Evolutionary conservation across 2,797 vertebrate species (phyloP).

Genomic region (Numenius phaeopus): DNA sequence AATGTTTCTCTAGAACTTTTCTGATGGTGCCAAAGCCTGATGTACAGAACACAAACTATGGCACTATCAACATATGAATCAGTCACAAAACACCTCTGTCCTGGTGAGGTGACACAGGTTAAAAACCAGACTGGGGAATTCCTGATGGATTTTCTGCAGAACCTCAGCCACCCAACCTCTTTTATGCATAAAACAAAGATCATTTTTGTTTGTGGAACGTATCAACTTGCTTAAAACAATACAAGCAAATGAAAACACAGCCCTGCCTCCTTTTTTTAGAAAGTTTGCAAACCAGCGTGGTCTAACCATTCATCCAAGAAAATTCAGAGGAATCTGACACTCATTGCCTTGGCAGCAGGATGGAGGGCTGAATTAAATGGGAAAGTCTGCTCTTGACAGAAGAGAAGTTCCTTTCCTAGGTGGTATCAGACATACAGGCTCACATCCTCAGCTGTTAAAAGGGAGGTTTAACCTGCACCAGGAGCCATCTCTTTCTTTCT

Average conservation of each 20-base stretch:
- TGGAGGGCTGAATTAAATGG: neutral
- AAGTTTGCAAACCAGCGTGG: neutral
- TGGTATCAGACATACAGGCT: neutral
- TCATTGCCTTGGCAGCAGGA: neutral
- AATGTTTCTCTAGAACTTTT: neutral
- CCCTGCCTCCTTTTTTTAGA: neutral
- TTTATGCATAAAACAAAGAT: neutral
- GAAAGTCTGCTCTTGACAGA: neutral
- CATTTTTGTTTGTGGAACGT: neutral
- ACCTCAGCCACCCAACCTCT: neutral
- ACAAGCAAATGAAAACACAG: neutral
- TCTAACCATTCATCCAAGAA: neutral
- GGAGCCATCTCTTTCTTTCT: neutral
- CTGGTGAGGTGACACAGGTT: neutral
- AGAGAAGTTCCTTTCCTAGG: neutral
- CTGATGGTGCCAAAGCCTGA: neutral
- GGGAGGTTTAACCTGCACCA: neutral
- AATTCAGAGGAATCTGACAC: conserved; percentile 10
- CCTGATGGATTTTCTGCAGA: neutral
- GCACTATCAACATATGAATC: neutral
- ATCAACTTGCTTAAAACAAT: conserved; percentile 40
- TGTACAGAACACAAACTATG: neutral
- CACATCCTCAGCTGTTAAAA: neutral
- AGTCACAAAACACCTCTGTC: neutral
- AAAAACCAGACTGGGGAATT: neutral